Evolutionary conservation across 2,113 vertebrate genomes (phyloP).

Genomic region (Scomber colias): DNA sequence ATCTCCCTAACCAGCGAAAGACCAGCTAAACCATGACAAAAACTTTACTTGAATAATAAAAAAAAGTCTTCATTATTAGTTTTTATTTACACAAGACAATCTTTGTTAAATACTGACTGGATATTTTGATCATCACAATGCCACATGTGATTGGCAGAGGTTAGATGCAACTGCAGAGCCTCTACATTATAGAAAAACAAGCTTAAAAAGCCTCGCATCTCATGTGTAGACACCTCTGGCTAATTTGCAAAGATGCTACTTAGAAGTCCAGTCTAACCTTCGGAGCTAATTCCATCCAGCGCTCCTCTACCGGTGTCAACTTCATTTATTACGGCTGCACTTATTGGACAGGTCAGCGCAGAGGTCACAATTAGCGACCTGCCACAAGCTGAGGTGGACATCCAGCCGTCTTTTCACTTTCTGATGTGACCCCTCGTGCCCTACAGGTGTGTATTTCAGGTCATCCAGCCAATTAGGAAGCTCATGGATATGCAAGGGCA

Average conservation of each 20-base stretch:
- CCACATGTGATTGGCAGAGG: background rate
- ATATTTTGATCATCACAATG: background rate
- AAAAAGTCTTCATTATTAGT: too few species aligned
- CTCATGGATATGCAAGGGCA: constrained; percentile 55
- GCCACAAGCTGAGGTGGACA: background rate
- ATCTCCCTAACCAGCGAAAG: too few species aligned
- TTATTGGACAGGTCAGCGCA: constrained; percentile 29
- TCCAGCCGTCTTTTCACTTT: constrained; percentile 2
- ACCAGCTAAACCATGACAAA: too few species aligned
- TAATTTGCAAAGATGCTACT: constrained; percentile 19
- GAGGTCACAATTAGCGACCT: constrained; percentile 2
- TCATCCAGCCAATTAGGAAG: constrained; percentile 63
- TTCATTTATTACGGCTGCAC: constrained; percentile 27
- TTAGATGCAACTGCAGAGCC: background rate
- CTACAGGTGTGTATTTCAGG: constrained; percentile 52
- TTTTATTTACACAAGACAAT: too few species aligned
- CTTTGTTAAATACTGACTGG: too few species aligned
- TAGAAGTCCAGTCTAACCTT: background rate
- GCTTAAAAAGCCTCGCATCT: background rate
- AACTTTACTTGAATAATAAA: too few species aligned
- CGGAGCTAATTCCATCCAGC: constrained; percentile 6
- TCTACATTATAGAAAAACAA: background rate
- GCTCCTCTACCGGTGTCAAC: background rate
- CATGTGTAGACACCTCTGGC: background rate
- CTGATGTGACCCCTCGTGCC: constrained; percentile 19